A percentile compares a stretch with the other conserved stretches of the same genome.
Evolutionary conservation across 2,888 invertebrate species (phyloP).

Genomic region (Aspidapion aeneum): DNA sequence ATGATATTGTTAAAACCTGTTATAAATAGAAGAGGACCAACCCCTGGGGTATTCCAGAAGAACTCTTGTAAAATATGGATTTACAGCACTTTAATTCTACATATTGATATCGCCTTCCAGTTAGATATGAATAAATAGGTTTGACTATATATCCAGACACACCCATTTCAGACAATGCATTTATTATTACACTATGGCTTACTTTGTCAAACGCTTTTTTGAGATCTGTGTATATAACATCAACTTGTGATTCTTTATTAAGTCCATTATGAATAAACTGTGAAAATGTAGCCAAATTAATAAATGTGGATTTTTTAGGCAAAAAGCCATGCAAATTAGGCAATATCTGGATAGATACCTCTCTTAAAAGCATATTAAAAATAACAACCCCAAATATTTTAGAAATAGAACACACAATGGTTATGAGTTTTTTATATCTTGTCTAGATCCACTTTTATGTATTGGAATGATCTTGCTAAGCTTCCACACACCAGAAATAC

Average conservation of each 20-base stretch:
- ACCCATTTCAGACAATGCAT: not conserved
- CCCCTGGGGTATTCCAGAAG: not conserved
- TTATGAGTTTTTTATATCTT: not conserved
- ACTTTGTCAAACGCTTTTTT: not conserved
- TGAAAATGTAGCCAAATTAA: not conserved
- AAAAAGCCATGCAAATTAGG: not conserved
- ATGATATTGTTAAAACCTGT: not conserved
- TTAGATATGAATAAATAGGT: not conserved
- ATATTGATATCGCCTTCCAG: not conserved
- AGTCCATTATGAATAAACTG: not conserved
- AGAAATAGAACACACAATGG: not conserved
- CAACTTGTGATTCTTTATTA: not conserved
- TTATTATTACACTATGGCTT: not conserved
- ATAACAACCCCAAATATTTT: not conserved
- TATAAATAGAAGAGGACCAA: not conserved
- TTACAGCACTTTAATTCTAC: not conserved
- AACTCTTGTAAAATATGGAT: not conserved
- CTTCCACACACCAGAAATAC: too few relatives aligned
- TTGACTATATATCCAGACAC: not conserved
- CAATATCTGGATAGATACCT: not conserved
- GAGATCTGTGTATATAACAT: not conserved
- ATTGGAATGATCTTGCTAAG: not conserved
- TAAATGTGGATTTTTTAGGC: not conserved
- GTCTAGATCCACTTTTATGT: not conserved
- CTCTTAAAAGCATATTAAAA: not conserved